These are phyloP conservation scores for Tribolium freemani DNA, from an alignment of 2,888 invertebrate species.

Conservation along the genomic window DNA sequence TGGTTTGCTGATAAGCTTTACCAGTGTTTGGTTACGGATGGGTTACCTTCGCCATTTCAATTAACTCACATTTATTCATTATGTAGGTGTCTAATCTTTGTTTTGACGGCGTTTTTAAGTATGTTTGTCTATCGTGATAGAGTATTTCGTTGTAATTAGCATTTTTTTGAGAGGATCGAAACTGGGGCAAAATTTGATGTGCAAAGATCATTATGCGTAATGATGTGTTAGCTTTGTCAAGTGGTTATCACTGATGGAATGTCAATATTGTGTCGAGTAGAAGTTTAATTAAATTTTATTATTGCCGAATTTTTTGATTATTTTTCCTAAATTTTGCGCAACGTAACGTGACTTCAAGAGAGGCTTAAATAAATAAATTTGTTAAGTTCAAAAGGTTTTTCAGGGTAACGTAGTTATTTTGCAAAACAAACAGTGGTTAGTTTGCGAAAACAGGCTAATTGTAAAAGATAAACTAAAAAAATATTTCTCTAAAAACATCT, in stretches of 20 bases:
- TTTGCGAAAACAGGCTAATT: neutral
- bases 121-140: no score
- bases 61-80: neutral
- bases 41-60: neutral
- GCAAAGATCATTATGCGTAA: neutral
- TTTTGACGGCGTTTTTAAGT: no score
- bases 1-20: conserved; percentile 1
- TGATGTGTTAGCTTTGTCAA: neutral
- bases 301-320: neutral
- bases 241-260: neutral
- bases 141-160: no score
- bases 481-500: neutral
- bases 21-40: conserved; percentile 1
- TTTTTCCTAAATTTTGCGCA: neutral
- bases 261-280: neutral
- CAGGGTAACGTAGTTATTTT: neutral
- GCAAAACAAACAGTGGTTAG: neutral
- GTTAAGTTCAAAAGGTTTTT: neutral
- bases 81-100: neutral
- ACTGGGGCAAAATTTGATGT: neutral
- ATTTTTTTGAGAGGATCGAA: neutral
- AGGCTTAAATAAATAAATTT: neutral
- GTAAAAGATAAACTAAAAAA: neutral
- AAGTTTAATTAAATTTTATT: neutral
- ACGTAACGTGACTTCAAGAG: neutral